Base-by-base conservation (phyloP, 2,113 vertebrate species). In the Rhabdomys dilectus region DNA sequence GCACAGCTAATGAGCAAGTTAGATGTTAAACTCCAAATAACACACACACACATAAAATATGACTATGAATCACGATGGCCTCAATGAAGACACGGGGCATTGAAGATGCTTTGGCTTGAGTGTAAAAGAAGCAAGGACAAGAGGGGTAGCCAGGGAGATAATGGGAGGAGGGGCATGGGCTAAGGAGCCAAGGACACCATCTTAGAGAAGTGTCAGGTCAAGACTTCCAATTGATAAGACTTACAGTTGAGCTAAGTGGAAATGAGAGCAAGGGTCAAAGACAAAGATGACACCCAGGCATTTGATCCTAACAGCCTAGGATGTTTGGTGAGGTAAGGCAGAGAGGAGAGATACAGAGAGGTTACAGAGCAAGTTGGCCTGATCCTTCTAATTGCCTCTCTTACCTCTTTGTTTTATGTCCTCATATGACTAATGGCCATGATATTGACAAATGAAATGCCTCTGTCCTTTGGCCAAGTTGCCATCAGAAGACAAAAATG, bases 11-110 rank as follows among this genome's bases (percentile, higher is more conserved):
- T 10, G 34, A 62, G 58, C 19, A 89, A 93, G 58, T 68, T 60
- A 91, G 84, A 58, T 26, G 39, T 39, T 60, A 60, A 89, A 89
- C 16, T 64, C 42, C 91, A 91, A 66, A 34, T 36, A 64, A 62
- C 60, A 62, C 60, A 62, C 21, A 22, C 56, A 58, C 58, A 21
- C 64, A 92, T 64, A 77, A 82, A 48, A 87, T 11, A 64, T 3
- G 17, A 76, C 3, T 34, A 19, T 36, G 89, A 76, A 88, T 45
- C 21, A 19, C 7, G 34, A 42, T 29, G 66, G 89, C n/a, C n/a
- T 72, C 19, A 0, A 10, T 73, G 72, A 39, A 88, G 60, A 36
- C 42, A 51, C 0, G 0, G 39, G 85, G 17, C 34, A 17, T 9
- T 51, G 51, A 75, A 72, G 86, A 72, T 1, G 22, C 29, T 24